phyloP scores from a whole-genome alignment of 2,113 vertebrate genomes.

The Phalacrocorax pelagicus region DNA sequence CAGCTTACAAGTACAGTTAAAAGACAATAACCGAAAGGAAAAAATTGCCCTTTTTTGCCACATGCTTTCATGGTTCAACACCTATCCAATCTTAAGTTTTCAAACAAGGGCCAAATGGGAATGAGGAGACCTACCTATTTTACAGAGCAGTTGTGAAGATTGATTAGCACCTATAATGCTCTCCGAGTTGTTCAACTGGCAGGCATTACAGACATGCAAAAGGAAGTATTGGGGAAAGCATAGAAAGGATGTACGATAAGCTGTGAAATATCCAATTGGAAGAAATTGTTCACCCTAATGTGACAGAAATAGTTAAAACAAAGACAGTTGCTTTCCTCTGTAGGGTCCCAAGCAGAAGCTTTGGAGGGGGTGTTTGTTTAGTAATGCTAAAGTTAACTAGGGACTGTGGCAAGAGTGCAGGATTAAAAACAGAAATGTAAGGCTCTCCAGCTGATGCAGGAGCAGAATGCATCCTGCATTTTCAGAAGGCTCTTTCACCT shows the following conservation, averaged over 20 bases:
- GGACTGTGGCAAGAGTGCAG: not conserved
- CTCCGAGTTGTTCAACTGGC: not conserved
- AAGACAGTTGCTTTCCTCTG: not conserved
- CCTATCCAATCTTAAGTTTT: not conserved
- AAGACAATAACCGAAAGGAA: not conserved
- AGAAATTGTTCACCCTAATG: not conserved
- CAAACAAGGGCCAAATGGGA: not conserved
- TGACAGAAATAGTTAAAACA: not conserved
- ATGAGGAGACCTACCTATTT: not conserved
- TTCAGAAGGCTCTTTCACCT: slow-evolving; percentile 30
- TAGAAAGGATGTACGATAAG: not conserved
- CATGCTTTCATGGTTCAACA: not conserved
- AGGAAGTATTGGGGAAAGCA: not conserved
- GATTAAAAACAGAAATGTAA: not conserved
- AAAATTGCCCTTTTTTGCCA: not conserved
- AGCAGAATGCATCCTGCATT: not conserved
- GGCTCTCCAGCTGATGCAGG: not conserved
- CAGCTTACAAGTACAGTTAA: not conserved
- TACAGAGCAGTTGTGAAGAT: not conserved
- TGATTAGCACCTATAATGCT: not conserved
- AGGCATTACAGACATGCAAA: not conserved
- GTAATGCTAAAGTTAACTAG: not conserved
- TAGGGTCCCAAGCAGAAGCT: not conserved
- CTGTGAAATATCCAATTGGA: not conserved
- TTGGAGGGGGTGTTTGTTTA: not conserved